These are phyloP conservation scores for Anguilla megastoma DNA, from an alignment of 2,797 vertebrate species.

Conservation along the genomic window DNA sequence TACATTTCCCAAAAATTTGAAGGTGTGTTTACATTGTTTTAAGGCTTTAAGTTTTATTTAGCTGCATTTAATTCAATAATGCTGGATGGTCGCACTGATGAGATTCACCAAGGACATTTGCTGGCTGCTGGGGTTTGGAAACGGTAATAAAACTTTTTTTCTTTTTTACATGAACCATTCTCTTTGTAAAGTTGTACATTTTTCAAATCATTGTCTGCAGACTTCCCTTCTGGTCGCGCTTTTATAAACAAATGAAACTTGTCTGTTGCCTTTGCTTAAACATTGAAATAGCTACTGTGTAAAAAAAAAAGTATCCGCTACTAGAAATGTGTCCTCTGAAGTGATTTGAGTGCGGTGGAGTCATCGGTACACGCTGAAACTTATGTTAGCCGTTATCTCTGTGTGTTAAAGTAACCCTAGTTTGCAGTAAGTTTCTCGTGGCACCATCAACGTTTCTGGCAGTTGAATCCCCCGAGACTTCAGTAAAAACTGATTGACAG, in stretches of 20 bases:
- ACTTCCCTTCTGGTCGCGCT: background rate
- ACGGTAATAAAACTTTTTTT: background rate
- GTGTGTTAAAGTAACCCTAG: no score
- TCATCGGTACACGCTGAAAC: no score
- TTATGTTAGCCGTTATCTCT: no score
- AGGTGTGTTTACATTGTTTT: slow-evolving; percentile 30
- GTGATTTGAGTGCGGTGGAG: no score
- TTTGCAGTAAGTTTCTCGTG: no score
- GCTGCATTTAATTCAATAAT: slow-evolving; percentile 56
- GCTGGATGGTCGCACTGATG: slow-evolving; percentile 16
- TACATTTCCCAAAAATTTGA: slow-evolving; percentile 50
- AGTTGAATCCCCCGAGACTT: no score
- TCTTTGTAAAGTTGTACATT: background rate
- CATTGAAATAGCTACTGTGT: background rate
- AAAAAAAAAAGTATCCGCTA: no score
- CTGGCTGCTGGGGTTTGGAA: background rate
- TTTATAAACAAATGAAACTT: background rate
- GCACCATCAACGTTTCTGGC: no score
- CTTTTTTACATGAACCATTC: background rate
- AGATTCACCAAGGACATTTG: slow-evolving; percentile 25
- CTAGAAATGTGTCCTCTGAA: background rate
- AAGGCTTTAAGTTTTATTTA: slow-evolving; percentile 27
- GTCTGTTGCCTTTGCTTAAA: background rate
- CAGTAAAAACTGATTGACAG: no score
- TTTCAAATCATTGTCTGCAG: background rate